Conservation (phyloP, 1,140 invertebrate species). For the Maniola jurtina region DNA sequence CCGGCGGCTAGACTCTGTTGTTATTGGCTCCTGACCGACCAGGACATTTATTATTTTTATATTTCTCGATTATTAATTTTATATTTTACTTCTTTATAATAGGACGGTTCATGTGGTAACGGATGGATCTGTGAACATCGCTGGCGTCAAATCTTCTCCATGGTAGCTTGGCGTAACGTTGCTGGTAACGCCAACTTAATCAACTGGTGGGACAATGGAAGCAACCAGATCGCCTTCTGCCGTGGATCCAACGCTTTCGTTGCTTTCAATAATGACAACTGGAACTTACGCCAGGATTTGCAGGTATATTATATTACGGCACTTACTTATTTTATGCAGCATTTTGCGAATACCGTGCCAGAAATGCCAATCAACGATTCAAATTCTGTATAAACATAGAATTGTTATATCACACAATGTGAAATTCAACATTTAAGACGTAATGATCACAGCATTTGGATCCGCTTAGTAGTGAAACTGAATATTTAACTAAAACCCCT, state of each 20-base stretch:
- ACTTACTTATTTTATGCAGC: no score
- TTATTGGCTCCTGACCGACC: no score
- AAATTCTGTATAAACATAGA: no score
- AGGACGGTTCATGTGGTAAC: constrained; percentile 84
- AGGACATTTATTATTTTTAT: no score
- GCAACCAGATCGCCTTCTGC: constrained; percentile 88
- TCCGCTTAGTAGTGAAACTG: neutral
- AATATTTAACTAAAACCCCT: neutral
- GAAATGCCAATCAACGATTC: no score
- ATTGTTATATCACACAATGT: no score
- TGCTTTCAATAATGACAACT: constrained; percentile 84
- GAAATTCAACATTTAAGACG: neutral
- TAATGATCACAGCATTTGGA: neutral
- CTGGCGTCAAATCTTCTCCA: constrained; percentile 90
- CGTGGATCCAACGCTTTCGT: constrained; percentile 85
- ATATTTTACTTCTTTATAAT: constrained; percentile 9
- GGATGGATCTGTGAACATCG: constrained; percentile 95
- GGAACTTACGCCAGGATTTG: constrained; percentile 79
- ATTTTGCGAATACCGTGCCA: no score
- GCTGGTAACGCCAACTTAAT: constrained; percentile 78
- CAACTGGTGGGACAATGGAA: constrained; percentile 87
- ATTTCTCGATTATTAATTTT: neutral
- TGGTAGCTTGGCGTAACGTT: constrained; percentile 87
- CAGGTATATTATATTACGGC: constrained; percentile 61
- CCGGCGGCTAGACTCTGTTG: no score